Base-by-base conservation (phyloP, 2,888 invertebrate genomes). In the Pseudococcus viburni region DNA sequence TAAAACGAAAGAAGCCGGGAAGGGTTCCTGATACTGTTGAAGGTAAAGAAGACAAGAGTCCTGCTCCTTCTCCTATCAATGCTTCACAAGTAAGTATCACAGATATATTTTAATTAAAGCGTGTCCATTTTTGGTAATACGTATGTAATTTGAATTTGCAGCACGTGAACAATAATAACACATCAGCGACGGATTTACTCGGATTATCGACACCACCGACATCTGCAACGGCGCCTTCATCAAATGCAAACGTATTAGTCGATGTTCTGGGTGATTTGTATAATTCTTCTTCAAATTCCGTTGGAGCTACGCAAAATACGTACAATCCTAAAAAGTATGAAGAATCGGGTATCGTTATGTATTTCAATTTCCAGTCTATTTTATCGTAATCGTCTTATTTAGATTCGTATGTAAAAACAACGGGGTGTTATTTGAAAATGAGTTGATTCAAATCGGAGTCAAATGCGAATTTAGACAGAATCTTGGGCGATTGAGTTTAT, bases 1-100 rank as follows among this genome's bases (percentile, higher is more conserved):
- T 99, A 91, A 99, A 99, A 93, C 99, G 99, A 93, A 99, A 99
- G 93, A 98, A 99, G 91, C 99, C 99, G 0, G 98, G 97, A 0
- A 94, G 98, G 89, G 96, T 98, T 90, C 97, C 97, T 88, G 98
- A 98, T 92, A 96, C 96, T 91, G 85, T 85, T 17, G 95, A 95
- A 91, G 93, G 15, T 92, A 93, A 19, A 92, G 93, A 89, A 90
- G 90, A 84, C 22, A 94, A 96, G 88, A 94, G 96, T 90, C 96
- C 96, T 90, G 95, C 95, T 89, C 96, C 96, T 91, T 96, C 96
- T 92, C 91, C 89, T 7, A 88, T 89, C 17, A 89, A 39, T 86
- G 77, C 68, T 6, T 51, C 84, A 26, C 88, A 88, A 51, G 88
- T 88, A 55, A 17, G 77, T 19, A 42, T 9, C n/a, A 17, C 15